A percentile compares a stretch with the other conserved stretches of the same genome.
Conservation (phyloP, 1,140 invertebrate genomes). For the Cydia fagiglandana region DNA sequence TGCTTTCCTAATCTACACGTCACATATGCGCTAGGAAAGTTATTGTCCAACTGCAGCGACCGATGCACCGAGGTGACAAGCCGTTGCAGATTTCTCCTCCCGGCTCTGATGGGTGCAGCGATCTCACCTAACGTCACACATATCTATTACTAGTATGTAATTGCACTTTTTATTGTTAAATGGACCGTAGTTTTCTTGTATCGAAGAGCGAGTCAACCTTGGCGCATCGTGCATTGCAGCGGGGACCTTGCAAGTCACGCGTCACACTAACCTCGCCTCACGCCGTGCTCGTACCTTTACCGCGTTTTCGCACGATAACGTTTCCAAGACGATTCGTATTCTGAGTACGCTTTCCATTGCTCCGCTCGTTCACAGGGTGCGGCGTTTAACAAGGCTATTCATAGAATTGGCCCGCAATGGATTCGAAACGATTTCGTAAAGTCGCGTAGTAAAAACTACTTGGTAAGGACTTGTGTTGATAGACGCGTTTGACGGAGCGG, state of each 20-base stretch:
- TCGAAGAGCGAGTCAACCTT: constrained; percentile 73
- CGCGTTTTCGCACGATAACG: constrained; percentile 52
- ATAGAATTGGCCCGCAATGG: constrained; percentile 41
- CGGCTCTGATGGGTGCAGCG: constrained; percentile 17
- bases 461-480: constrained; percentile 59
- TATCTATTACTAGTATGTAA: constrained; percentile 26
- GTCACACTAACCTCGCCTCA: constrained; percentile 77
- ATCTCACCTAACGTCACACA: constrained; percentile 25
- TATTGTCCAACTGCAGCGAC: constrained; percentile 52
- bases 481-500: constrained; percentile 62
- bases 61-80: constrained; percentile 52
- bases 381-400: not conserved
- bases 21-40: constrained; percentile 40
- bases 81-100: constrained; percentile 68
- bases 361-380: constrained; percentile 10
- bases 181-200: constrained; percentile 54
- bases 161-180: constrained; percentile 36
- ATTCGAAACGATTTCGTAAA: constrained; percentile 33
- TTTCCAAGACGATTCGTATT: constrained; percentile 43
- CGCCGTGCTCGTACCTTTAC: constrained; percentile 68
- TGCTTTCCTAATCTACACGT: constrained; percentile 32
- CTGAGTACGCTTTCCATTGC: constrained; percentile 56
- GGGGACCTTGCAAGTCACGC: constrained; percentile 78
- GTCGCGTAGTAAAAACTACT: constrained; percentile 37
- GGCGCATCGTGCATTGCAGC: constrained; percentile 78